Conservation (phyloP, 2,113 vertebrate genomes). For the Oryzias celebensis region DNA sequence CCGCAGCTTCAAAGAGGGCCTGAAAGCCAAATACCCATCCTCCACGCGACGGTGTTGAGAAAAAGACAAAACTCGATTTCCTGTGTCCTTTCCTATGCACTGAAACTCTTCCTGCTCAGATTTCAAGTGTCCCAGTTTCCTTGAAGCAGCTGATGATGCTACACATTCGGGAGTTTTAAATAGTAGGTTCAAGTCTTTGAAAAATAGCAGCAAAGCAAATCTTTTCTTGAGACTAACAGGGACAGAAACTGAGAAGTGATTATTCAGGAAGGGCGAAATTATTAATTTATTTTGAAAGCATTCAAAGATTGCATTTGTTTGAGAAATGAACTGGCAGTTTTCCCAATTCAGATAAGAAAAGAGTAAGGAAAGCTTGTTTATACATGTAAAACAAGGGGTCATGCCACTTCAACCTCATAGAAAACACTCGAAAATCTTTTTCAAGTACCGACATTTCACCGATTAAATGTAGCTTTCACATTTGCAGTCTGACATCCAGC, state of each 20-base stretch:
- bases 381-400: too few relatives aligned
- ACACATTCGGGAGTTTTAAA: conserved; percentile 14
- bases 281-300: not conserved
- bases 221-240: conserved; percentile 17
- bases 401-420: too few relatives aligned
- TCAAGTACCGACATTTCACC: too few relatives aligned
- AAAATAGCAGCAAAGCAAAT: conserved; percentile 12
- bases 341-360: not conserved
- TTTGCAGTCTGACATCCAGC: too few relatives aligned
- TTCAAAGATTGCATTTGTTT: not conserved
- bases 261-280: not conserved
- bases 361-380: not conserved
- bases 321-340: not conserved
- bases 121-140: conserved; percentile 8
- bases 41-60: conserved; percentile 85
- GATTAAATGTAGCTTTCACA: too few relatives aligned
- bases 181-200: conserved; percentile 12
- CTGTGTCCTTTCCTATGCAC: not conserved
- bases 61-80: not conserved
- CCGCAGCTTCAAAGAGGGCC: conserved; percentile 88
- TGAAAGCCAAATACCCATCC: conserved; percentile 85
- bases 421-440: too few relatives aligned
- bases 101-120: not conserved
- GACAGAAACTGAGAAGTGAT: conserved; percentile 14
- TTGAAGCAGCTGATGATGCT: not conserved